Conservation (phyloP, 2,888 invertebrate species). For the Hirudinaria manillensis region DNA sequence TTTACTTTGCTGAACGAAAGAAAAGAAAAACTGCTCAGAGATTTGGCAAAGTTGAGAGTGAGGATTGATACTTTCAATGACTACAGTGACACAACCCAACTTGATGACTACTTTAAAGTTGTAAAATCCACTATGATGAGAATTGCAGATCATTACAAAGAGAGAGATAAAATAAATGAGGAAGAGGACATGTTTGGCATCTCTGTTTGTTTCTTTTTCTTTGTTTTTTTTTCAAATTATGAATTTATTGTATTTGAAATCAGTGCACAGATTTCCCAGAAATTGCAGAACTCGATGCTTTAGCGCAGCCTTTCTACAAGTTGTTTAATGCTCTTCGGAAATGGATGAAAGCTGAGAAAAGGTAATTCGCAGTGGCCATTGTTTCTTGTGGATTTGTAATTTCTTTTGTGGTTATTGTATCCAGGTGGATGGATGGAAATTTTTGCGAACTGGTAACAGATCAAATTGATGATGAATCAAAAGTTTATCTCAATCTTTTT, state of each 20-base stretch:
- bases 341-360: conserved; percentile 75
- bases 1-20: conserved; percentile 71
- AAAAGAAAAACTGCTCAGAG: conserved; percentile 66
- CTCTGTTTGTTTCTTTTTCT: not conserved
- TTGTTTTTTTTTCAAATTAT: too few species aligned
- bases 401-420: not conserved
- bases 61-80: conserved; percentile 72
- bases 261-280: conserved; percentile 70
- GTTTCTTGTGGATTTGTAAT: not conserved
- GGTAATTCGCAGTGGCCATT: conserved; percentile 48
- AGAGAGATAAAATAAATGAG: conserved; percentile 28
- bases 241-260: not conserved
- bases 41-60: conserved; percentile 68
- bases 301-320: conserved; percentile 62
- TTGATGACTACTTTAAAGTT: conserved; percentile 68
- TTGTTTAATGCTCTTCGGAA: conserved; percentile 61
- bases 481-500: conserved; percentile 70
- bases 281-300: conserved; percentile 66
- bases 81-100: conserved; percentile 72
- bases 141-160: conserved; percentile 23
- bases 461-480: conserved; percentile 72
- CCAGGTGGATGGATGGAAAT: conserved; percentile 81
- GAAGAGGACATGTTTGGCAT: conserved; percentile 27
- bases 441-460: conserved; percentile 77
- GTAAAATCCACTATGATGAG: conserved; percentile 25